Evolutionary conservation across 2,888 invertebrate genomes (phyloP), one percentile per base, ranked within the genome.

Genomic region (Stenurella melanura): DNA sequence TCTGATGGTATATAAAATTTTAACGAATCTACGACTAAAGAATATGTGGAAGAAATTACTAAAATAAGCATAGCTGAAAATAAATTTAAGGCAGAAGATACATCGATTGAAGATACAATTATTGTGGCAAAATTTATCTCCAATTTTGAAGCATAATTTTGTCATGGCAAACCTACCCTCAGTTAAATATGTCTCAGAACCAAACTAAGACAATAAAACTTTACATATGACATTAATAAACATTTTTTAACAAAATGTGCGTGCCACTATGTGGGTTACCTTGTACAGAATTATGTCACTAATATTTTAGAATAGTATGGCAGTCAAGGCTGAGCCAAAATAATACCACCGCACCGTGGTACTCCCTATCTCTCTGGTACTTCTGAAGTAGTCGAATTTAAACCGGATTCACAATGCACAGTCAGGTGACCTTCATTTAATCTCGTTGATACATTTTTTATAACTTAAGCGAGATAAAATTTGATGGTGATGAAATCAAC

Each of bases 271-370:
- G 61, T 61, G n/a, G 61, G 61, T 61, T 61, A 61, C 61, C 61
- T 61, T 61, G 61, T 17, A n/a, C n/a, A 17, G 9, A 30, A 61
- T 61, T 61, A 9, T 61, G 61, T 61, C 61, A 61, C 61, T 61
- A 26, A 61, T 26, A 61, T n/a, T 17, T 61, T 26, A 61, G 26
- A 26, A 21, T 30, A 18, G 30, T 30, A 30, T 15, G 30, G 7
- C 58, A 61, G 61, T 30, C 61, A 61, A 61, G 30, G 61, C 17
- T 61, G 34, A 57, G n/a, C 9, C 18, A 18, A 57, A 21, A 58
- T 12, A 15, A 21, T 58, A 58, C 15, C 15, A 58, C 19, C 19
- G 58, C 58, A 9, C 9, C 21, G 21, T 34, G 21, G 9, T 58
- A 61, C 26, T 61, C 61, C 34, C 34, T 26, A n/a, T n/a, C 15